Conservation (phyloP, 2,888 invertebrate genomes). For the Drosophila borborema region DNA sequence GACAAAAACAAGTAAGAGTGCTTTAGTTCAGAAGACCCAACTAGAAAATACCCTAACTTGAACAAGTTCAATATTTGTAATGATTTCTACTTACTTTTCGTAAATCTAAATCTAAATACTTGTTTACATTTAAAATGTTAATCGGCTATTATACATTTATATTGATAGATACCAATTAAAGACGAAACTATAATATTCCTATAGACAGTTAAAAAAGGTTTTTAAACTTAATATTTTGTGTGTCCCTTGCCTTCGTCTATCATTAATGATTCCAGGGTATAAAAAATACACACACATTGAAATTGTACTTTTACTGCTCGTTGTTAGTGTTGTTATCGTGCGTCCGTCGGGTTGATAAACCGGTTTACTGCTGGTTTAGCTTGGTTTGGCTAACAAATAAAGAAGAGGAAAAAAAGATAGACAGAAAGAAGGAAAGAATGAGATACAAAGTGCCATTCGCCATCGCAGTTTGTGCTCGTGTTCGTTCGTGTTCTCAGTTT, state of each 20-base stretch:
- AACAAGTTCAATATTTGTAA: no score
- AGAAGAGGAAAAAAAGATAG: background rate
- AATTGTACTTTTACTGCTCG: slow-evolving; percentile 57
- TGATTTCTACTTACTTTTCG: no score
- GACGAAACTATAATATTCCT: no score
- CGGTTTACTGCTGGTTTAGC: slow-evolving; percentile 58
- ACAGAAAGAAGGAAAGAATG: slow-evolving; percentile 16
- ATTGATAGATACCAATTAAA: background rate
- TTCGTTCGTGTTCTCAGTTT: slow-evolving; percentile 40
- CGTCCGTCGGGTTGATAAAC: slow-evolving; percentile 73
- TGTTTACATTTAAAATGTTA: background rate
- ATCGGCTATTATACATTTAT: background rate
- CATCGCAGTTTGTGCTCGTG: slow-evolving; percentile 23
- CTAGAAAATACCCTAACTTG: background rate
- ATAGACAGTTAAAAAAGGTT: no score
- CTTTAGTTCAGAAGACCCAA: no score
- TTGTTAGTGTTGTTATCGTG: slow-evolving; percentile 69
- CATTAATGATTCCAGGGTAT: slow-evolving; percentile 13
- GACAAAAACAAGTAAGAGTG: slow-evolving; percentile 15
- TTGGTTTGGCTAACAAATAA: slow-evolving; percentile 21
- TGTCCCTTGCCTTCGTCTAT: background rate
- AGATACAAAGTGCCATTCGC: slow-evolving; percentile 48
- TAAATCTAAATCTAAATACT: no score
- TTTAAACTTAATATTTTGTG: background rate
- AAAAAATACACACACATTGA: slow-evolving; percentile 49